Conservation (phyloP, 2,113 vertebrate genomes). For the Corydoras sp. region DNA sequence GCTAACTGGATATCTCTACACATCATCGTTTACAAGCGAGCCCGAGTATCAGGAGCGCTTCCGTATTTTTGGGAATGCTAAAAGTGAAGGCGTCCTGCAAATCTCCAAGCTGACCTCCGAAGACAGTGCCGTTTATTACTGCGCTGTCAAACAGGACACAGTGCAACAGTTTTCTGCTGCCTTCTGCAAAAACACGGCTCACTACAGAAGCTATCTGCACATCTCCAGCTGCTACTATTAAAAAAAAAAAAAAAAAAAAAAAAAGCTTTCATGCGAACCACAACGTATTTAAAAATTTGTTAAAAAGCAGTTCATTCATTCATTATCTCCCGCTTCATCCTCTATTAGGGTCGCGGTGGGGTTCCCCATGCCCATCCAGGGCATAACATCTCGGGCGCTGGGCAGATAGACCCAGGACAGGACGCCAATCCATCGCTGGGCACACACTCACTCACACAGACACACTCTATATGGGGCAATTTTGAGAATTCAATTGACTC, state of each 20-base stretch:
- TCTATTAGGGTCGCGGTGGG: too few species aligned
- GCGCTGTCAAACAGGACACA: conserved; percentile 41
- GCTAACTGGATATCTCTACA: conserved; percentile 38
- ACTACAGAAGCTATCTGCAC: not conserved
- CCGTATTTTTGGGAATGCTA: conserved; percentile 32
- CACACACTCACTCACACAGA: too few species aligned
- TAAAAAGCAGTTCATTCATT: too few species aligned
- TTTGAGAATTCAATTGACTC: too few species aligned
- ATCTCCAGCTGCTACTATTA: conserved; percentile 4
- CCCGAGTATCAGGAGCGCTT: conserved; percentile 27
- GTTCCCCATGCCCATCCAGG: too few species aligned
- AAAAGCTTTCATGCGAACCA: not conserved
- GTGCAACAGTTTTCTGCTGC: not conserved
- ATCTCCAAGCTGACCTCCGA: conserved; percentile 25
- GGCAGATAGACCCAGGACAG: too few species aligned
- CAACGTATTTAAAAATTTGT: not conserved
- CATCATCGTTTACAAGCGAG: not conserved
- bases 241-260: not conserved
- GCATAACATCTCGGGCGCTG: too few species aligned
- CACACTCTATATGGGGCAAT: too few species aligned
- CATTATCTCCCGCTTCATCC: too few species aligned
- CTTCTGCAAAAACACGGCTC: conserved; percentile 30
- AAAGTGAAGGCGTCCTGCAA: conserved; percentile 25
- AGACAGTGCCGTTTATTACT: conserved; percentile 37
- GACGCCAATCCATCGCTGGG: too few species aligned